A percentile compares a stretch with the other conserved stretches of the same genome.
These are phyloP conservation scores for Portevinia maculata DNA, from an alignment of 2,888 invertebrate species.

Conservation along the genomic window DNA sequence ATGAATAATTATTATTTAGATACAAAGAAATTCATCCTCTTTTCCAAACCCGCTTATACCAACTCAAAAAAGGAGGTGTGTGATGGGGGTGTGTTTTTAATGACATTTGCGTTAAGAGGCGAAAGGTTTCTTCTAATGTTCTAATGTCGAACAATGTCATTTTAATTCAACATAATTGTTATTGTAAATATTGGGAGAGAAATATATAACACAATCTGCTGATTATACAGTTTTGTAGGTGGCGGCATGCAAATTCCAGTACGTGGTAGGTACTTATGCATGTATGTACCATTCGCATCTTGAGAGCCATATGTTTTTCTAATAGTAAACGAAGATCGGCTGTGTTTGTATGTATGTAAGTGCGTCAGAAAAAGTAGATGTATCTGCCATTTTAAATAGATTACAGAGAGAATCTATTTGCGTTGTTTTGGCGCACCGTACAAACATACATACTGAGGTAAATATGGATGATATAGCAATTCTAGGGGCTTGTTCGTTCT, in stretches of 20 bases:
- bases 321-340: too few species aligned
- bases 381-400: slow-evolving; percentile 21
- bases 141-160: slow-evolving; percentile 25
- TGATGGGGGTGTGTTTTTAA: slow-evolving; percentile 36
- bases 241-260: too few species aligned
- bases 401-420: too few species aligned
- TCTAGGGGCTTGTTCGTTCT: slow-evolving; percentile 28
- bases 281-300: too few species aligned
- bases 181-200: neutral
- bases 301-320: too few species aligned
- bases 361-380: too few species aligned
- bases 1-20: neutral
- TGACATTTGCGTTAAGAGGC: neutral
- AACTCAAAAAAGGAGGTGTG: slow-evolving; percentile 12
- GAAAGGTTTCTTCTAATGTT: neutral
- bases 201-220: neutral
- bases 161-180: slow-evolving; percentile 25
- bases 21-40: neutral
- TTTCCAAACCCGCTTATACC: neutral
- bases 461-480: neutral
- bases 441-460: neutral
- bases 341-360: too few species aligned
- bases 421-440: neutral
- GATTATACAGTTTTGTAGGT: neutral
- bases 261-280: too few species aligned